phyloP scores from a whole-genome alignment of 35 echinoderm and acorn worm genomes.

The Apostichopus parvimensis region DNA sequence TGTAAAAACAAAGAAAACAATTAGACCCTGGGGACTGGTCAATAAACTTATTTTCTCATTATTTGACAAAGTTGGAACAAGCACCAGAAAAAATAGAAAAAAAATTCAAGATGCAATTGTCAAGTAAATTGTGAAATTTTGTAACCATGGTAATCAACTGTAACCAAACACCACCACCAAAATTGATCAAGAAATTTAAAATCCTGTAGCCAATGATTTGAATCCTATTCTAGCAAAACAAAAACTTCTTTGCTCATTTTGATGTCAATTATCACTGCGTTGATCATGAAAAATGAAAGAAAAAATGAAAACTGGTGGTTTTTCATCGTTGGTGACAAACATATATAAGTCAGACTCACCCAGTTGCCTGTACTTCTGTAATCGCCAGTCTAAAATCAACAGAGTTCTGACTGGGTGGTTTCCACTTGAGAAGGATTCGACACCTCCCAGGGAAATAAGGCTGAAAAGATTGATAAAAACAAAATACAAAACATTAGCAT shows the following conservation, averaged over 20 bases:
- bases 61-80: not conserved
- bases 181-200: too few relatives aligned
- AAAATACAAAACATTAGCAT: not conserved
- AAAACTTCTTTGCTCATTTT: too few relatives aligned
- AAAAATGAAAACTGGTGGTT: too few relatives aligned
- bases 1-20: not conserved
- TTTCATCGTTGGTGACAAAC: too few relatives aligned
- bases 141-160: too few relatives aligned
- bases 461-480: conserved; percentile 36
- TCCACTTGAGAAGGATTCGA: conserved; percentile 83
- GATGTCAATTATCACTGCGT: too few relatives aligned
- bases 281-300: too few relatives aligned
- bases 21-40: not conserved
- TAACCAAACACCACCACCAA: too few relatives aligned
- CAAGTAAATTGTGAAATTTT: too few relatives aligned
- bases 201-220: too few relatives aligned
- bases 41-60: not conserved
- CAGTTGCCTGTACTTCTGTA: conserved; percentile 59
- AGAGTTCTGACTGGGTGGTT: conserved; percentile 86
- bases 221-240: too few relatives aligned
- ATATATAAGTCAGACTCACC: conserved; percentile 55
- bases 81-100: not conserved
- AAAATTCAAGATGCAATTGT: not conserved
- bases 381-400: conserved; percentile 89
- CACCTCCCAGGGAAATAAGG: conserved; percentile 80